Base-by-base conservation (phyloP, 2,797 vertebrate species). In the Pteronotus mesoamericanus region DNA sequence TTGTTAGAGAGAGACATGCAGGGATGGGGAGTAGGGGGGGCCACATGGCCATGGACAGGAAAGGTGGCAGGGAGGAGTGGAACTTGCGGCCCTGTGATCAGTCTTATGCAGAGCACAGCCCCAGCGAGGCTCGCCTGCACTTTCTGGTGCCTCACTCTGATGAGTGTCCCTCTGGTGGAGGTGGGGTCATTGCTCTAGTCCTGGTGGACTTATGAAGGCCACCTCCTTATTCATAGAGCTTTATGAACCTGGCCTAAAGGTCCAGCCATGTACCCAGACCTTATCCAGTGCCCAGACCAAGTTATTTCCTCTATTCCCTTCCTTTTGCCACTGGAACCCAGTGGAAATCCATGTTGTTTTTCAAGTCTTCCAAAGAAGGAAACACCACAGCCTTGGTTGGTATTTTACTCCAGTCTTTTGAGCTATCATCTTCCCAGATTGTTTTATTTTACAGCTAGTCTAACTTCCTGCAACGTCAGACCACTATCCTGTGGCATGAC, bases 391-490 rank as follows among this genome's bases (percentile, higher is more conserved):
- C 24, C 37, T 46, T 46, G 18, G 53, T 29, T 69, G 46, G 6
- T 80, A 55, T 94, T 94, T 95, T 71, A 86, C 68, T 66, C 51
- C 57, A 44, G 16, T 32, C 51, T 92, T 94, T 96, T 48, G 44
- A 72, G 80, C 91, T 55, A 34, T 80, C 39, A 68, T 92, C 37
- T 97, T 93, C 64, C 59, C 92, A 92, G 77, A 80, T 80, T 44
- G 53, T 93, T 94, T 90, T 94, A 8, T 95, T 95, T 96, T 87
- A 85, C 64, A 51, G 26, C 44, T 90, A 57, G 42, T 61, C 26
- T 46, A n/a, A 29, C 94, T 93, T 94, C 64, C 87, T 88, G 16
- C 26, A 71, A 44, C 86, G 85, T 55, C 88, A 97, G 94, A 83
- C 78, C 46, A 18, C 90, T 75, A 69, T 88, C 74, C 74, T 68